Conservation (phyloP, 2,888 invertebrate genomes). For the Xylophagus ater region DNA sequence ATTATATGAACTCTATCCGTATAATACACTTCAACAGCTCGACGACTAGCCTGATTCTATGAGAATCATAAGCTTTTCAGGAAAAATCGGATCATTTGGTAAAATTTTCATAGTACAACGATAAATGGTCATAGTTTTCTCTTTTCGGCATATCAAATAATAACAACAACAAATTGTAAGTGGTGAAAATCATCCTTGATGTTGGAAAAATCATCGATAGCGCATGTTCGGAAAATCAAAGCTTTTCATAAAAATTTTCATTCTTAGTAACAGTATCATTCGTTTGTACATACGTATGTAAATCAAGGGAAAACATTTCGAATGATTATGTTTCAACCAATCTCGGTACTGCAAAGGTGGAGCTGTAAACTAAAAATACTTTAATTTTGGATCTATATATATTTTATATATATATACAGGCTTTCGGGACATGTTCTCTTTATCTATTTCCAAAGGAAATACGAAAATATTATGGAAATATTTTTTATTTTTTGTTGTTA, state of each 20-base stretch:
- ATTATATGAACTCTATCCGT: slow-evolving; percentile 8
- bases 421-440: no score
- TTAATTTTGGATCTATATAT: no score
- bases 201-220: background rate
- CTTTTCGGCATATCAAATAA: slow-evolving; percentile 5
- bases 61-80: no score
- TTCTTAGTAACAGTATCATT: slow-evolving; percentile 17
- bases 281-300: slow-evolving; percentile 13
- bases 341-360: slow-evolving; percentile 22
- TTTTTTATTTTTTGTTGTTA: background rate
- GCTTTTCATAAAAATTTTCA: slow-evolving; percentile 1
- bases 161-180: slow-evolving; percentile 1
- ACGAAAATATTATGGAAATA: no score
- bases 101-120: background rate
- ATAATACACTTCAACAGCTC: slow-evolving; percentile 14
- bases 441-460: no score
- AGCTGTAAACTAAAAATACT: no score
- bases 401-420: no score
- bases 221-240: slow-evolving; percentile 9
- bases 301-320: slow-evolving; percentile 21
- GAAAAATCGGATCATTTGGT: no score
- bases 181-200: slow-evolving; percentile 15
- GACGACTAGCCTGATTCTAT: slow-evolving; percentile 15
- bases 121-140: slow-evolving; percentile 6
- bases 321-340: slow-evolving; percentile 18